Evolutionary conservation across 2,888 invertebrate species (phyloP), one percentile per base, ranked within the genome.

Genomic region (Tenthredo notha): DNA sequence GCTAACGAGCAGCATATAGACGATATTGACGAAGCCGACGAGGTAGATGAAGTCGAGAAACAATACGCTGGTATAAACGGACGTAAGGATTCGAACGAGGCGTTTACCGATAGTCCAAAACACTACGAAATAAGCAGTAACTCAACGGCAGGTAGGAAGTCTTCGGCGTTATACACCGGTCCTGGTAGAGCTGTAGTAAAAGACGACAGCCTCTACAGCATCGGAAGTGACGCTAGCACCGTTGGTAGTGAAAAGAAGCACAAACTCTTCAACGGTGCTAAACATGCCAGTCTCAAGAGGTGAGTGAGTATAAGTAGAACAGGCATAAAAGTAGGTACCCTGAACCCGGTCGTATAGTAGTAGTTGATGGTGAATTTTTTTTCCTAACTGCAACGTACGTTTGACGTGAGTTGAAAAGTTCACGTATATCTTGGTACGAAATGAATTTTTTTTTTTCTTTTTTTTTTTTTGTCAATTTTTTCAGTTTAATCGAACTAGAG

Each of bases 241-340:
- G 94, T 94, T 87, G 94, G 95, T 85, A 94, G 94, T 88, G 96
- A 96, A 85, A 96, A 96, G 93, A 96, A 96, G 92, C 96, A 96
- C 92, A 94, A 96, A 87, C 94, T 96, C 87, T 94, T 95, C 90
- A 96, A 96, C 92, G 96, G 96, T 87, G 96, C 95, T 88, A 96
- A 96, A 92, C 96, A 96, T 93, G 96, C 96, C 87, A 95, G 96
- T 87, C 94, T 96, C 86, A 97, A 97, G 93, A 96, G 97, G 97
- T 96, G 91, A 94, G 94, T 88, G 25, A 37, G 47, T 21, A 78
- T n/a, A n/a, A n/a, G 10, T 18, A 18, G 29, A 33, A 15, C n/a
- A n/a, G 18, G 54, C n/a, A n/a, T 6, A 54, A 54, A 54, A 54
- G 18, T 18, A 5, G 33, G 33, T 37, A 7, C 6, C 5, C 50